A percentile compares a stretch with the other conserved stretches of the same genome.
phyloP scores from a whole-genome alignment of 2,113 vertebrate species.

The Plecotus auritus region DNA sequence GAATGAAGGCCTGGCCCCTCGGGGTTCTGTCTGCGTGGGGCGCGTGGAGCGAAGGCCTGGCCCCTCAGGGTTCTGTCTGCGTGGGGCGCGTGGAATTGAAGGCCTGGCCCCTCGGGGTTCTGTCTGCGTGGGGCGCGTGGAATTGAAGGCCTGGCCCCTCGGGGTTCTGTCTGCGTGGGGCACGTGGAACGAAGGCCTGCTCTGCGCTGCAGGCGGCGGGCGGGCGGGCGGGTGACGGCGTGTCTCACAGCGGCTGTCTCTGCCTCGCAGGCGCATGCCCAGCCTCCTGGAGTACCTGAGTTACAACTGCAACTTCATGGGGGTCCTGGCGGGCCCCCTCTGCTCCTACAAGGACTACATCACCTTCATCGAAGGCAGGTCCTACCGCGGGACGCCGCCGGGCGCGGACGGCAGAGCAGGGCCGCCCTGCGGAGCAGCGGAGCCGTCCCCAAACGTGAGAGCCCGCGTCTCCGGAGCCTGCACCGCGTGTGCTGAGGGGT shows the following conservation, averaged over 20 bases:
- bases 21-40: too few relatives aligned
- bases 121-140: too few relatives aligned
- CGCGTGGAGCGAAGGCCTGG: too few relatives aligned
- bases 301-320: slow-evolving; percentile 99
- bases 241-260: slow-evolving; percentile 73
- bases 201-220: neutral
- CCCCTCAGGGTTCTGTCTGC: too few relatives aligned
- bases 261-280: slow-evolving; percentile 91
- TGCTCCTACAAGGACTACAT: slow-evolving; percentile 99
- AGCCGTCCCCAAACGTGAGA: slow-evolving; percentile 95
- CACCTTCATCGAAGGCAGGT: slow-evolving; percentile 94
- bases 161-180: accelerated
- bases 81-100: too few relatives aligned
- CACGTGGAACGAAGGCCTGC: neutral
- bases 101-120: too few relatives aligned
- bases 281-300: slow-evolving; percentile 97
- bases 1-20: too few relatives aligned
- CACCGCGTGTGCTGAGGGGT: slow-evolving; percentile 43
- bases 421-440: slow-evolving; percentile 83
- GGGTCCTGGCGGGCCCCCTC: slow-evolving; percentile 95
- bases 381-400: slow-evolving; percentile 83
- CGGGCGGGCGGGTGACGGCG: neutral
- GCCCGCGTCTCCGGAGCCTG: slow-evolving; percentile 47
- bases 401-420: slow-evolving; percentile 91
- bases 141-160: accelerated